A percentile compares a stretch with the other conserved stretches of the same genome.
Conservation (phyloP, 2,888 invertebrate genomes). For the Perizoma affinitatum region DNA sequence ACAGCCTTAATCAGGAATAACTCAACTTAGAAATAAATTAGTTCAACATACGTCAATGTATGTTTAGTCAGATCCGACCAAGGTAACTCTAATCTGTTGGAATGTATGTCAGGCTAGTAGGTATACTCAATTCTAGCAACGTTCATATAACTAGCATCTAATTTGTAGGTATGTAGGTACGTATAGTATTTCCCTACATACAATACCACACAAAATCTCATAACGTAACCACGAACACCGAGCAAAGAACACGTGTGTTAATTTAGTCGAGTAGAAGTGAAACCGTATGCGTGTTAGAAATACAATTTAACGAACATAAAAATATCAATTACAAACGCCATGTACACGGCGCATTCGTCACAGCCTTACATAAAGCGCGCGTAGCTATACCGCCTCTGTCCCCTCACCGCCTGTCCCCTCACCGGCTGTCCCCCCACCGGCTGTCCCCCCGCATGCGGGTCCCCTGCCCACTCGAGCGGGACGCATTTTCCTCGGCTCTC, state of each 20-base stretch:
- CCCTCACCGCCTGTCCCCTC: constrained; percentile 22
- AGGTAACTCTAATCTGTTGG: not conserved
- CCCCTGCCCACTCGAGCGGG: constrained; percentile 55
- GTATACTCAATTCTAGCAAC: constrained; percentile 3
- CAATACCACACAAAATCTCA: constrained; percentile 8
- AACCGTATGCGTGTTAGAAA: constrained; percentile 42
- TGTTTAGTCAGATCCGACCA: too few species aligned
- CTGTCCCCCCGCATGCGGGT: constrained; percentile 31
- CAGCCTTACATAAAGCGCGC: constrained; percentile 32
- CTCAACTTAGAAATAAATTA: too few species aligned
- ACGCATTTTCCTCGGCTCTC: constrained; percentile 66
- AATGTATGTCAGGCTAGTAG: constrained; percentile 20
- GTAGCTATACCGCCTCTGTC: constrained; percentile 22
- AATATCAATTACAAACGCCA: constrained; percentile 68
- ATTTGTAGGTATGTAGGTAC: constrained; percentile 1
- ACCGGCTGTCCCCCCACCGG: constrained; percentile 6
- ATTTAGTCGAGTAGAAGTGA: constrained; percentile 36
- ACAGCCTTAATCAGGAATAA: too few species aligned
- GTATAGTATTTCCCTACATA: not conserved
- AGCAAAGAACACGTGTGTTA: constrained; percentile 28
- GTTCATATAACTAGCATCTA: constrained; percentile 6
- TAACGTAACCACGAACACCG: constrained; percentile 14
- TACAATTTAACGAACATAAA: constrained; percentile 67
- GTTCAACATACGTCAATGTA: too few species aligned
- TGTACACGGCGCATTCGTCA: constrained; percentile 33